Evolutionary conservation across 1,140 invertebrate genomes (phyloP).

Genomic region (Diorhabda elongata): DNA sequence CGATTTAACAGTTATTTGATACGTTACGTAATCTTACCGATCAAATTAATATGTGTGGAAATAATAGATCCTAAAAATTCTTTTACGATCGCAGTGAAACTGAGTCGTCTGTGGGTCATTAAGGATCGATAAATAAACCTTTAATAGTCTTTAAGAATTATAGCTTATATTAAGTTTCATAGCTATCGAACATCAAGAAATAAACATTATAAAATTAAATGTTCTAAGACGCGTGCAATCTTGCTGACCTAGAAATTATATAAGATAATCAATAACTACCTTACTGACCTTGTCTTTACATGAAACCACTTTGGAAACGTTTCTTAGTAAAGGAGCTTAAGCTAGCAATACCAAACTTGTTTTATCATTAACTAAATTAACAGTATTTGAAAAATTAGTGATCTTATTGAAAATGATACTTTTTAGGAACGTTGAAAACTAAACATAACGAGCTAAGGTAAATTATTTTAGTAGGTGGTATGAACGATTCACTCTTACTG

Average conservation of each 20-base stretch:
- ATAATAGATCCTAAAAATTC: no score
- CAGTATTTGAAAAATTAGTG: no score
- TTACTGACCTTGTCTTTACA: constrained; percentile 3
- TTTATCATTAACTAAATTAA: no score
- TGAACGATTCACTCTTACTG: no score
- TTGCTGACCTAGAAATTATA: constrained; percentile 12
- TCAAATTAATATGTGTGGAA: no score
- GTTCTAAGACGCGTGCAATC: constrained; percentile 8
- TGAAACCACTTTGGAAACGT: constrained; percentile 8
- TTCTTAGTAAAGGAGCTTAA: neutral
- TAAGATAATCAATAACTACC: constrained; percentile 13
- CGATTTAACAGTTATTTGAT: no score
- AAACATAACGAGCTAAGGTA: no score
- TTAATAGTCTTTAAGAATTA: neutral
- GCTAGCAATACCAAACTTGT: no score
- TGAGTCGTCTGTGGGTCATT: neutral
- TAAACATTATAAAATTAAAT: constrained; percentile 6
- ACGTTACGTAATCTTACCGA: no score
- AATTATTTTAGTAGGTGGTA: no score
- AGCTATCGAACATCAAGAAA: constrained; percentile 2
- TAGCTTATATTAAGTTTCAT: neutral
- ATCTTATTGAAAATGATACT: no score
- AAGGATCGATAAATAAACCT: neutral
- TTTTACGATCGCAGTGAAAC: neutral
- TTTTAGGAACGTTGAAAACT: no score